phyloP scores from a whole-genome alignment of 1,140 invertebrate species.

The Drosophila rufa region DNA sequence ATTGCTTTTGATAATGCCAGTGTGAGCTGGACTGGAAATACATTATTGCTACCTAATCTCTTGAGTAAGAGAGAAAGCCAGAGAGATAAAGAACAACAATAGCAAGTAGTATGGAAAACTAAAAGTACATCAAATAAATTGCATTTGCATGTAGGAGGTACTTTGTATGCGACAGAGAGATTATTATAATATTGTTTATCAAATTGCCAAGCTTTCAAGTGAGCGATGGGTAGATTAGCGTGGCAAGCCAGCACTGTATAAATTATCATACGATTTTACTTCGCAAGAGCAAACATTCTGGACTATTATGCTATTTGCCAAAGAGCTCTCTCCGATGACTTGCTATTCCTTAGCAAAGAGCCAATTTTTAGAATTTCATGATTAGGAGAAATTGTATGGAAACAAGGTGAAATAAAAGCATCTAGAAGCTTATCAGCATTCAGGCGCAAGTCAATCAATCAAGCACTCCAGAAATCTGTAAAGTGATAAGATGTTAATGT shows the following conservation, averaged over 20 bases:
- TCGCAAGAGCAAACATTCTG: slow-evolving; percentile 11
- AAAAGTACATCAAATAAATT: slow-evolving; percentile 24
- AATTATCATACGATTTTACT: slow-evolving; percentile 31
- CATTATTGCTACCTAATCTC: slow-evolving; percentile 7
- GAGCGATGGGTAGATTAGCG: slow-evolving; percentile 4
- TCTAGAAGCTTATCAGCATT: slow-evolving; percentile 4
- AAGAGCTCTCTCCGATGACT: neutral
- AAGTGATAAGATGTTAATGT: neutral
- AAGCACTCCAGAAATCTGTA: neutral
- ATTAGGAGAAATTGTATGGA: slow-evolving; percentile 14
- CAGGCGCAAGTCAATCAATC: slow-evolving; percentile 7
- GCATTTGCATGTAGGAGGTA: slow-evolving; percentile 21
- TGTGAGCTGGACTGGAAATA: neutral
- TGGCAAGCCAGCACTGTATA: slow-evolving; percentile 9
- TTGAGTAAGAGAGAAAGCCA: slow-evolving; percentile 6
- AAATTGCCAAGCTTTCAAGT: neutral
- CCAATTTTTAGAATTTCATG: slow-evolving; percentile 21
- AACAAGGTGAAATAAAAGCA: neutral
- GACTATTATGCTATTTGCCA: slow-evolving; percentile 3
- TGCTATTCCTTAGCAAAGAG: neutral
- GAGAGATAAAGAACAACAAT: slow-evolving; percentile 5
- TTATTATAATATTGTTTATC: slow-evolving; percentile 41
- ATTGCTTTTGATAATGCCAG: slow-evolving; percentile 8
- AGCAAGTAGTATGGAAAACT: slow-evolving; percentile 2
- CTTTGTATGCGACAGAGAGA: slow-evolving; percentile 3